These are phyloP conservation scores for Leucosticte australis DNA, from an alignment of 2,113 vertebrate genomes.

Conservation along the genomic window DNA sequence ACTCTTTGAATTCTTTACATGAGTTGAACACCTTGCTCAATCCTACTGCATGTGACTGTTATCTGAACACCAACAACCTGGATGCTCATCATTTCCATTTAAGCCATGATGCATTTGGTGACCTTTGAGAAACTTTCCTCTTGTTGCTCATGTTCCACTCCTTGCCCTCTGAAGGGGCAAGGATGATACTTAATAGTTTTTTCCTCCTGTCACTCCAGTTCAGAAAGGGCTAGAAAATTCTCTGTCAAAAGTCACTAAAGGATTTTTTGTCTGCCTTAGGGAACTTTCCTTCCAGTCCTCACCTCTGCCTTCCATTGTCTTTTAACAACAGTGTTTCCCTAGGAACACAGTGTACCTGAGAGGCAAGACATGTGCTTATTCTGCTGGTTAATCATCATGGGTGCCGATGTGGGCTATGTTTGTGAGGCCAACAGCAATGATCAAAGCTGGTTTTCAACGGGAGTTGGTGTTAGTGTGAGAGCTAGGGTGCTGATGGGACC, in stretches of 20 bases:
- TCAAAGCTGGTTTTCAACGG: neutral
- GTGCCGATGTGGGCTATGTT: neutral
- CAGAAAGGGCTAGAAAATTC: constrained; percentile 14
- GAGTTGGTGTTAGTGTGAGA: neutral
- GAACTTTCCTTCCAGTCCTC: neutral
- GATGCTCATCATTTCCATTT: neutral
- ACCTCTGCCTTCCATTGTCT: neutral
- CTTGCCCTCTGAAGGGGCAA: neutral
- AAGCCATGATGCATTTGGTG: neutral
- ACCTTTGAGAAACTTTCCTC: constrained; percentile 11
- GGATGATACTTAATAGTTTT: neutral
- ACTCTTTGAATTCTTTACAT: neutral
- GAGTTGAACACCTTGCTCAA: neutral
- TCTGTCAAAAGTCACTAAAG: neutral
- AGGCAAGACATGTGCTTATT: neutral
- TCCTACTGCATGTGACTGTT: fast-evolving
- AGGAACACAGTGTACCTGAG: neutral
- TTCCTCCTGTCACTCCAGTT: neutral
- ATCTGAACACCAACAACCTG: neutral
- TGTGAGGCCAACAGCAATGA: neutral
- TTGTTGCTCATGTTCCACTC: neutral
- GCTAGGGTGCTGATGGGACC: neutral
- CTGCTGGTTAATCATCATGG: neutral
- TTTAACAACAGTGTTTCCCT: neutral
- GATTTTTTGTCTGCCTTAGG: neutral